Conservation (phyloP, 2,113 vertebrate genomes). For the Hymenochirus boettgeri region DNA sequence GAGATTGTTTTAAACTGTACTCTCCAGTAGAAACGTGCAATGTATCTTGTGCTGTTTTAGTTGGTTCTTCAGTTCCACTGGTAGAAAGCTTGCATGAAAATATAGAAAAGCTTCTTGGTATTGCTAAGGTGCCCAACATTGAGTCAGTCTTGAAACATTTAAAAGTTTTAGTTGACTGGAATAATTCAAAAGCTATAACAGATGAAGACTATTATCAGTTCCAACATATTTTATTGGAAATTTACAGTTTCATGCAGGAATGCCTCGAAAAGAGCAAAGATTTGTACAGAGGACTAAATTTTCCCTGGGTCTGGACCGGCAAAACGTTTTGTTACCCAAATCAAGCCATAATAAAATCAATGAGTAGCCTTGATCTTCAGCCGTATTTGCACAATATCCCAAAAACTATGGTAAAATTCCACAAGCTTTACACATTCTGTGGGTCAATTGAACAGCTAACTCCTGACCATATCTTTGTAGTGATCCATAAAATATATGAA, state of each 20-base stretch:
- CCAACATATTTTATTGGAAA: constrained; percentile 95
- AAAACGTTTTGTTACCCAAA: constrained; percentile 88
- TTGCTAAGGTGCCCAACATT: constrained; percentile 78
- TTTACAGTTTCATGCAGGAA: constrained; percentile 96
- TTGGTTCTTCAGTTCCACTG: constrained; percentile 90
- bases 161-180: constrained; percentile 93
- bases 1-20: constrained; percentile 77
- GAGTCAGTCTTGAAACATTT: constrained; percentile 90
- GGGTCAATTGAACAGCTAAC: constrained; percentile 88
- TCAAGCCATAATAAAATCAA: constrained; percentile 83
- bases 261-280: constrained; percentile 93
- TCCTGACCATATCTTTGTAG: constrained; percentile 84
- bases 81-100: constrained; percentile 80
- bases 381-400: constrained; percentile 92
- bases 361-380: constrained; percentile 88
- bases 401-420: constrained; percentile 94
- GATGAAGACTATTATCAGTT: constrained; percentile 98
- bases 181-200: constrained; percentile 89
- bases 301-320: constrained; percentile 98
- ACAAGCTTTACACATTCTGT: constrained; percentile 89
- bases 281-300: constrained; percentile 82
- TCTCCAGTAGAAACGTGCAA: constrained; percentile 89
- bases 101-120: constrained; percentile 81
- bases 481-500: constrained; percentile 80
- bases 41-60: constrained; percentile 79